Conservation (phyloP, 1,140 invertebrate genomes). For the Trichogramma pretiosum region DNA sequence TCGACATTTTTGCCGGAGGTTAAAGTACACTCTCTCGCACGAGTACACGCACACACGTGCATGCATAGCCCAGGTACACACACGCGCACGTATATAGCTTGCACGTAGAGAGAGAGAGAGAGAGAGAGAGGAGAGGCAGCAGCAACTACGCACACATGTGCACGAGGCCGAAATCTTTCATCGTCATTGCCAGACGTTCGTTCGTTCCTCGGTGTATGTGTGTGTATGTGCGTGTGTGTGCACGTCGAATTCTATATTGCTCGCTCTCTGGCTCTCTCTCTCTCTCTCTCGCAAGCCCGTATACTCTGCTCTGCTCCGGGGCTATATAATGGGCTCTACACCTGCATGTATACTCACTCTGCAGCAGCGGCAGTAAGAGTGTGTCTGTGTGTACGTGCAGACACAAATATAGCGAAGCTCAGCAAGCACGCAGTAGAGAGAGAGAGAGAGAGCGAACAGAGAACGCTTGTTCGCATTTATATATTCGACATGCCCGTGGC, state of each 20-base stretch:
- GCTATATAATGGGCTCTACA: too few species aligned
- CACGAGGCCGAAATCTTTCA: too few species aligned
- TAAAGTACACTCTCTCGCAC: not conserved
- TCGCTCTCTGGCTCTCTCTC: not conserved
- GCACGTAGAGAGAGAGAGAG: not conserved
- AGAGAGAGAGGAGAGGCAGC: slow-evolving; percentile 1
- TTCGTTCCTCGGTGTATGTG: too few species aligned
- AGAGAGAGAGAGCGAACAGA: slow-evolving; percentile 18
- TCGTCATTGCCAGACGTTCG: too few species aligned
- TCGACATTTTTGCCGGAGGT: slow-evolving; percentile 42
- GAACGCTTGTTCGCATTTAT: slow-evolving; percentile 9
- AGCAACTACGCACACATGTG: not conserved
- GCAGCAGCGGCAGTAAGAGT: too few species aligned
- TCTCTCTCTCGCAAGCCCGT: not conserved
- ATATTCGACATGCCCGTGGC: slow-evolving; percentile 1
- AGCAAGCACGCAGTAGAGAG: slow-evolving; percentile 13
- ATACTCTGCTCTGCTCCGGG: too few species aligned
- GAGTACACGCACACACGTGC: slow-evolving; percentile 2
- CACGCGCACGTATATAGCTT: slow-evolving; percentile 15
- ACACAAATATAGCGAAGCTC: too few species aligned
- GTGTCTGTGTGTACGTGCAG: too few species aligned
- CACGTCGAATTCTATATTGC: not conserved
- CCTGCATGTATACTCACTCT: too few species aligned
- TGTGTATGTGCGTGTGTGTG: slow-evolving; percentile 26
- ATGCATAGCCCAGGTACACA: slow-evolving; percentile 13